Conservation (phyloP, 2,797 vertebrate genomes). For the Peromyscus eremicus region DNA sequence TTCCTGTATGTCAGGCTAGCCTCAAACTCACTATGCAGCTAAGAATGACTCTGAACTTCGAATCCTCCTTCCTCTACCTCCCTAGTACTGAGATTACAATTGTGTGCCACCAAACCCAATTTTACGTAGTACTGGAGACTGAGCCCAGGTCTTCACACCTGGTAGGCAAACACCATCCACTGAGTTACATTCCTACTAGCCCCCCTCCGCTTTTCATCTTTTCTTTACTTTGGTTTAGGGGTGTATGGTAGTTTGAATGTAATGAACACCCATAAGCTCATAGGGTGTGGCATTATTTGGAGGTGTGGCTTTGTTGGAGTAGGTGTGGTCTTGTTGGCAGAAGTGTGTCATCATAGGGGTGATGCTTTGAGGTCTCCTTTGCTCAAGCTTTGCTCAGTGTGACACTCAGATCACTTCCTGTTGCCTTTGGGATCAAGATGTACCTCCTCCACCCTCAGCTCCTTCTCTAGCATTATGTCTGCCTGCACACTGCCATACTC, state of each 20-base stretch:
- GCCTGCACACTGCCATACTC: too few relatives aligned
- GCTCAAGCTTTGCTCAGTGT: too few relatives aligned
- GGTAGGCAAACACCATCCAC: not conserved
- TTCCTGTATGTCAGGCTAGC: not conserved
- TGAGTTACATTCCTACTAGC: not conserved
- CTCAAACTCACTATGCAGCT: not conserved
- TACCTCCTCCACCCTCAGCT: too few relatives aligned
- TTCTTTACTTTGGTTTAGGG: not conserved
- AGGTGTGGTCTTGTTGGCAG: too few relatives aligned
- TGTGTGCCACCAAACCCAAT: not conserved
- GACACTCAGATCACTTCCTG: too few relatives aligned
- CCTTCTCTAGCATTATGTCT: too few relatives aligned
- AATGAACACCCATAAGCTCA: not conserved
- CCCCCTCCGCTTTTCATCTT: not conserved
- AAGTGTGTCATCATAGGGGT: too few relatives aligned
- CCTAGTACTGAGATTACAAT: not conserved
- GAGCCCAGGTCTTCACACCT: not conserved
- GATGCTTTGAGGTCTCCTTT: too few relatives aligned
- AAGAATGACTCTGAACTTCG: not conserved
- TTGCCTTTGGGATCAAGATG: too few relatives aligned
- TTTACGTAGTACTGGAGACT: not conserved
- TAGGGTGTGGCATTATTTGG: not conserved
- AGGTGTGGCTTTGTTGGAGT: too few relatives aligned
- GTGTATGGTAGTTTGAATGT: not conserved
- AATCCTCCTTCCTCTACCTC: not conserved